Percentiles rank a stretch among this genome's conserved stretches.
Conservation (phyloP, 2,113 vertebrate species). For the Dromiciops gliroides region DNA sequence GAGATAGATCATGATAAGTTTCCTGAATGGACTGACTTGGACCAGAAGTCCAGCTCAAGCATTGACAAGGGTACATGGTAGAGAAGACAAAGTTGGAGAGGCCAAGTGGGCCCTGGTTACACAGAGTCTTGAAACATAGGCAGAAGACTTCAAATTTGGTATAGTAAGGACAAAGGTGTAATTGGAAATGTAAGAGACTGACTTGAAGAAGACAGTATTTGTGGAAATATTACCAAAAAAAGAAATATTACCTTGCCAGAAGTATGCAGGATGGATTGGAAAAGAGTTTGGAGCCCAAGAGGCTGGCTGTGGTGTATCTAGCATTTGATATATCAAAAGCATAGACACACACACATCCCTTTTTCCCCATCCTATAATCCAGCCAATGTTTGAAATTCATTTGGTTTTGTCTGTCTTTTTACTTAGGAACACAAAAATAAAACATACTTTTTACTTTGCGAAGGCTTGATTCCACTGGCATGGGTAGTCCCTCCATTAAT, state of each 20-base stretch:
- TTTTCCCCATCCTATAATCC: not conserved
- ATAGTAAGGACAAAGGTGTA: not conserved
- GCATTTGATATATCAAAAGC: not conserved
- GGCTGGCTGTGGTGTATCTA: not conserved
- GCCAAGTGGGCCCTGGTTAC: not conserved
- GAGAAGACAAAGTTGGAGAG: not conserved
- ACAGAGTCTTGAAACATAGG: not conserved
- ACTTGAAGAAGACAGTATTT: not conserved
- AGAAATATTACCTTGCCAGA: not conserved
- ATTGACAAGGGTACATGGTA: accelerated
- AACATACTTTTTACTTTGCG: not conserved
- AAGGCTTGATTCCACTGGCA: not conserved
- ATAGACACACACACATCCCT: not conserved
- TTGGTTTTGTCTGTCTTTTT: not conserved
- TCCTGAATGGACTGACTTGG: not conserved
- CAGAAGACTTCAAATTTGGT: not conserved
- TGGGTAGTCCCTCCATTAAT: not conserved
- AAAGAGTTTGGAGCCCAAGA: not conserved
- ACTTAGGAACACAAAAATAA: not conserved
- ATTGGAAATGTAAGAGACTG: not conserved
- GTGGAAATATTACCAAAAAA: not conserved
- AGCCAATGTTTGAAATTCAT: not conserved
- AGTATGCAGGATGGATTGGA: not conserved
- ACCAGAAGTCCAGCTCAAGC: not conserved
- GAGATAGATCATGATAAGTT: not conserved